phyloP scores from a whole-genome alignment of 2,888 invertebrate species.

The Octonoba sinensis region DNA sequence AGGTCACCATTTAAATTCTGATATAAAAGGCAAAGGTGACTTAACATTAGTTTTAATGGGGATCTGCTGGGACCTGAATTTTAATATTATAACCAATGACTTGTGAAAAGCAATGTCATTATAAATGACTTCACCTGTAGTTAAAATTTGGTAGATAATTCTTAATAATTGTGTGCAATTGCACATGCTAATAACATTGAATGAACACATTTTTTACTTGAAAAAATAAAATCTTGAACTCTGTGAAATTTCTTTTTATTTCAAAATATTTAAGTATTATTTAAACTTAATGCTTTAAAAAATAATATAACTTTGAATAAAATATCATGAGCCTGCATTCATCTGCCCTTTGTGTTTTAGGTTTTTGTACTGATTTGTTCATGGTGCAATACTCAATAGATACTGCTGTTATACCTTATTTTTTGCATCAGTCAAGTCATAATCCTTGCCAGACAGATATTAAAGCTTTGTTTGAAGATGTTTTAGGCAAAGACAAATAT shows the following conservation, averaged over 20 bases:
- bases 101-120: too few species aligned
- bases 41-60: too few species aligned
- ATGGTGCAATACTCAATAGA: slow-evolving; percentile 41
- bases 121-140: too few species aligned
- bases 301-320: background rate
- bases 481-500: slow-evolving; percentile 13
- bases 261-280: background rate
- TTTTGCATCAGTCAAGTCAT: background rate
- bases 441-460: slow-evolving; percentile 25
- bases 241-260: background rate
- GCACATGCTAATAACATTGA: too few species aligned
- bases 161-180: too few species aligned
- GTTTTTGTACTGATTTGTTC: slow-evolving; percentile 31
- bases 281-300: background rate
- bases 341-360: slow-evolving; percentile 2
- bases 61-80: too few species aligned
- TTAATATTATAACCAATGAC: too few species aligned
- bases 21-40: too few species aligned
- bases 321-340: too few species aligned
- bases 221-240: background rate
- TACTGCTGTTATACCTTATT: slow-evolving; percentile 40
- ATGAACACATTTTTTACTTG: background rate
- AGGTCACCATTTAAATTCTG: too few species aligned
- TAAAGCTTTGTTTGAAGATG: slow-evolving; percentile 39
- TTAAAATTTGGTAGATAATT: too few species aligned